These are phyloP conservation scores for Sinocyclocheilus maitianheensis DNA, from an alignment of 2,113 vertebrate species.

Conservation along the genomic window DNA sequence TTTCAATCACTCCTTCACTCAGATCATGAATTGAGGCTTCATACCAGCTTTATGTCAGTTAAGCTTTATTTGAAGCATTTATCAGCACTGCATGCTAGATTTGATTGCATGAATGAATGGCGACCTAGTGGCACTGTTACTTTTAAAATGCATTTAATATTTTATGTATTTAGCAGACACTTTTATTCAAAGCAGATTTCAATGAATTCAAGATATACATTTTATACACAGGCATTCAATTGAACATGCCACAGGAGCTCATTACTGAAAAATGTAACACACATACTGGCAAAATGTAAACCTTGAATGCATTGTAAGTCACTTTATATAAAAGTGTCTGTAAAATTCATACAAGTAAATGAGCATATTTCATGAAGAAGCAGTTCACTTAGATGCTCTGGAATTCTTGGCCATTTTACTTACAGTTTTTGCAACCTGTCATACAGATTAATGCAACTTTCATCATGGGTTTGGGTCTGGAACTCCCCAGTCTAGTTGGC, in stretches of 20 bases:
- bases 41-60: neutral
- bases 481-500: constrained; percentile 8
- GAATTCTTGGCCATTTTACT: neutral
- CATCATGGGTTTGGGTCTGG: constrained; percentile 9
- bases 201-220: neutral
- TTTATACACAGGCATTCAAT: neutral
- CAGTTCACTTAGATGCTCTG: neutral
- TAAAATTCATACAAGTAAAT: constrained; percentile 9
- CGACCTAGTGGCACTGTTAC: neutral
- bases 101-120: neutral
- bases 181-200: neutral
- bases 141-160: neutral
- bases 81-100: neutral
- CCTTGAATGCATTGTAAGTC: neutral
- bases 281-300: neutral
- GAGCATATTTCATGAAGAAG: neutral
- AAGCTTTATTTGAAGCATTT: neutral
- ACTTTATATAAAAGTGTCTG: neutral
- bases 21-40: constrained; percentile 1
- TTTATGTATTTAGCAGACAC: neutral
- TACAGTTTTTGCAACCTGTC: constrained; percentile 31
- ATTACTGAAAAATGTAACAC: neutral
- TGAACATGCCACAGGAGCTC: neutral
- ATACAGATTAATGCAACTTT: neutral
- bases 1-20: neutral